These are phyloP conservation scores for Struthio camelus DNA, from an alignment of 2,113 vertebrate species.

Conservation along the genomic window DNA sequence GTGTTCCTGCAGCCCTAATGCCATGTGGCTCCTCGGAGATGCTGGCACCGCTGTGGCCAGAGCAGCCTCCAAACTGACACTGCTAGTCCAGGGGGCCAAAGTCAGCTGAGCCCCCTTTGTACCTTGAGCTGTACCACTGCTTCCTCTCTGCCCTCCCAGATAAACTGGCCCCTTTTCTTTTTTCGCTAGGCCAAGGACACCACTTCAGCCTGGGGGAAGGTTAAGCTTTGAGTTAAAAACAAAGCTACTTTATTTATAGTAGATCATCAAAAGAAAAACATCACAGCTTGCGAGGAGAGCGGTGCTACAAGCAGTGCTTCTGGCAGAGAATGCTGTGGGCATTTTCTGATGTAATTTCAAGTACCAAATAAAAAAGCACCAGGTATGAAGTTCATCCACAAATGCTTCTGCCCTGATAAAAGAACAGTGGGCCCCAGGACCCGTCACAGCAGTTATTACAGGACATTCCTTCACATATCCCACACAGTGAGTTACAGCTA, in stretches of 20 bases:
- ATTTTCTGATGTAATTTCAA: not conserved
- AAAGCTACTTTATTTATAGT: not conserved
- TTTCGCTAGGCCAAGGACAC: not conserved
- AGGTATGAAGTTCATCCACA: not conserved
- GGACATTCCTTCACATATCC: conserved; percentile 63
- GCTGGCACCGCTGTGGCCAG: not conserved
- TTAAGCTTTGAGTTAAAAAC: not conserved
- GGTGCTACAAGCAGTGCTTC: not conserved
- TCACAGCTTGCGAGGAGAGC: not conserved
- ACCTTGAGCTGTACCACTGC: not conserved
- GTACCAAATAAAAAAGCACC: not conserved
- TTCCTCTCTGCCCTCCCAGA: fast-evolving
- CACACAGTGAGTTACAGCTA: conserved; percentile 21
- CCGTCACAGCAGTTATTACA: conserved; percentile 62
- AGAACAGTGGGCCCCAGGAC: conserved; percentile 56
- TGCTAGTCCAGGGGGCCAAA: not conserved
- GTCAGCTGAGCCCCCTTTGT: not conserved
- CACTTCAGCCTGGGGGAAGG: not conserved
- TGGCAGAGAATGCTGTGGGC: not conserved
- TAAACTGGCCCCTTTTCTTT: not conserved
- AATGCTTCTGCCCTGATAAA: conserved; percentile 9
- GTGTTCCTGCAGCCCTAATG: not conserved
- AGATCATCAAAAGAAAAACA: not conserved
- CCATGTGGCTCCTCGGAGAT: not conserved
- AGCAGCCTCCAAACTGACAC: not conserved